A percentile compares a stretch with the other conserved stretches of the same genome.
These are phyloP conservation scores for Tetragnatha montana DNA, from an alignment of 2,888 invertebrate genomes.

Conservation along the genomic window DNA sequence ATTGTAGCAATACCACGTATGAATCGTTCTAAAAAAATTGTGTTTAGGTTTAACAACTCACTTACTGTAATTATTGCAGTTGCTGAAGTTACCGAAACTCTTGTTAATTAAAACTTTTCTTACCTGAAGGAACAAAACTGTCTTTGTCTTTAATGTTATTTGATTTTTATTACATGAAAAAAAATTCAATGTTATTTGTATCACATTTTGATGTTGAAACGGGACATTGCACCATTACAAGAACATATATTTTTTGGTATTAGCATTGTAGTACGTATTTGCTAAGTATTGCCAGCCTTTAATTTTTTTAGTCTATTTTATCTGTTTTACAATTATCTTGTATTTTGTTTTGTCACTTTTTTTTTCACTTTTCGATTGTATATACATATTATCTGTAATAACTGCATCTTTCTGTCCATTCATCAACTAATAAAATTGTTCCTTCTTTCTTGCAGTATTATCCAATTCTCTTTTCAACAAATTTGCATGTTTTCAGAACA, in stretches of 20 bases:
- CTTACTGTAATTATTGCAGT: neutral
- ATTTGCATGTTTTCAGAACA: constrained; percentile 2
- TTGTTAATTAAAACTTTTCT: neutral
- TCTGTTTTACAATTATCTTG: constrained; percentile 15
- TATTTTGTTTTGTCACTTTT: constrained; percentile 9
- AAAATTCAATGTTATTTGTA: neutral
- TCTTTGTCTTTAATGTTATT: neutral
- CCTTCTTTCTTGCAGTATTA: constrained; percentile 51
- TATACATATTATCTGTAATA: constrained; percentile 62
- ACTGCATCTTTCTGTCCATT: constrained; percentile 61
- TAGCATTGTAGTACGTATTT: neutral
- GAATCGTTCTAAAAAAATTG: neutral
- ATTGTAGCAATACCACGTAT: neutral
- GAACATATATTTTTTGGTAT: neutral
- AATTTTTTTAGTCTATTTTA: neutral
- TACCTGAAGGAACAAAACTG: neutral
- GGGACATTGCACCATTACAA: neutral
- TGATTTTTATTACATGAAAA: neutral
- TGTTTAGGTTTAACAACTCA: neutral
- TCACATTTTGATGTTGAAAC: neutral
- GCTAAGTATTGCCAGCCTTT: neutral
- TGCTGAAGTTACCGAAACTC: neutral
- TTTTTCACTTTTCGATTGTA: constrained; percentile 56
- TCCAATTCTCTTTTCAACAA: neutral
- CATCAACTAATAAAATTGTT: constrained; percentile 59